Evolutionary conservation across 2,113 vertebrate species (phyloP).

Genomic region (Thamnophis sirtalis): DNA sequence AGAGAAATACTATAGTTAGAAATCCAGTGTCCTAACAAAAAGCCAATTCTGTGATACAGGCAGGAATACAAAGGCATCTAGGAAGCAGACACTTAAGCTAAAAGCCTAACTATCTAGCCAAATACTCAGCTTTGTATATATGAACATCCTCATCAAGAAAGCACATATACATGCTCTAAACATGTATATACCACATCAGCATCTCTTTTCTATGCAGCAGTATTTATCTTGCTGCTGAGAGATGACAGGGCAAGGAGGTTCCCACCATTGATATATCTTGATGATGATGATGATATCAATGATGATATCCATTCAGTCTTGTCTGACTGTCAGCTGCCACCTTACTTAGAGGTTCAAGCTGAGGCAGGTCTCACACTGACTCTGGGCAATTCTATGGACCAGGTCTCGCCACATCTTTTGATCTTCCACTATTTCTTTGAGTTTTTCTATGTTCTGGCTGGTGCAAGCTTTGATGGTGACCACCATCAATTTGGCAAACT

Average conservation of each 20-base stretch:
- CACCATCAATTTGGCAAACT: background rate
- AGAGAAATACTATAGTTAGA: background rate
- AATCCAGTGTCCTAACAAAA: background rate
- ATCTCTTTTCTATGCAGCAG: background rate
- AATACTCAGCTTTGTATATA: background rate
- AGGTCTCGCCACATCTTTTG: background rate
- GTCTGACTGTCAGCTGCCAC: background rate
- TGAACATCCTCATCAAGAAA: background rate
- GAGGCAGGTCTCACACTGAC: background rate
- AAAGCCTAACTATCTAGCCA: background rate
- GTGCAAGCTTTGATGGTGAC: background rate
- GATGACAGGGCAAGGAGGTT: background rate
- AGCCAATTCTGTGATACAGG: background rate
- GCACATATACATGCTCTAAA: background rate
- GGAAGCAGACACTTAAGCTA: background rate
- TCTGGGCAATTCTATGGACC: background rate
- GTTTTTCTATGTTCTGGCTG: background rate
- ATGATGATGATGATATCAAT: background rate
- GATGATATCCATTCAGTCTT: background rate
- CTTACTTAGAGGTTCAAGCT: background rate
- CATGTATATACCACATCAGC: background rate
- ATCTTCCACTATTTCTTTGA: background rate
- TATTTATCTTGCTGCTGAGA: slow-evolving; percentile 2
- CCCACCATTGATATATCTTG: background rate
- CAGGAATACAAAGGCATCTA: background rate